Conservation (phyloP, 2,888 invertebrate species). For the Conistra vaccinii region DNA sequence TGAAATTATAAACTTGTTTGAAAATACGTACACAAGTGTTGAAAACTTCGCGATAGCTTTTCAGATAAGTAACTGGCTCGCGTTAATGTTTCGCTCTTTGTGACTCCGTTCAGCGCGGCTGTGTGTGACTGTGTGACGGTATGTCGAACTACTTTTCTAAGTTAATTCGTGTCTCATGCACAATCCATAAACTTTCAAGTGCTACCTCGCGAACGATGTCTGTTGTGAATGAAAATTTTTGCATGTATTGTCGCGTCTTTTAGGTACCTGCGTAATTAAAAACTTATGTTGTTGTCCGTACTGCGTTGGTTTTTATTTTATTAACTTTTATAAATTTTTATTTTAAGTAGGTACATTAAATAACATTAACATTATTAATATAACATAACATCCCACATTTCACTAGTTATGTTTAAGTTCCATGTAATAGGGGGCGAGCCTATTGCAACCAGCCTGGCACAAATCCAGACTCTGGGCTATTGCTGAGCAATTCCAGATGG, state of each 20-base stretch:
- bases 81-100: slow-evolving; percentile 88
- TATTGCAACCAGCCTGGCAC: too few species aligned
- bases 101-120: slow-evolving; percentile 79
- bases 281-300: background rate
- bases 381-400: too few species aligned
- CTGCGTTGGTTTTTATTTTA: background rate
- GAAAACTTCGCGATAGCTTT: slow-evolving; percentile 85
- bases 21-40: slow-evolving; percentile 78
- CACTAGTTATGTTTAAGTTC: too few species aligned
- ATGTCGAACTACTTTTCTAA: slow-evolving; percentile 86
- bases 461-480: too few species aligned
- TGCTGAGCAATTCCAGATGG: too few species aligned
- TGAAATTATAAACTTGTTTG: slow-evolving; percentile 80
- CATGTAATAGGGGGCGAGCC: too few species aligned
- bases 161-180: slow-evolving; percentile 87
- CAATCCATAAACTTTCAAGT: slow-evolving; percentile 85
- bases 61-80: slow-evolving; percentile 86
- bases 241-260: slow-evolving; percentile 42
- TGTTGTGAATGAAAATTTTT: slow-evolving; percentile 75
- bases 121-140: slow-evolving; percentile 75
- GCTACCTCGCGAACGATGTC: slow-evolving; percentile 72
- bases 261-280: slow-evolving; percentile 5
- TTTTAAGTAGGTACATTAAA: too few species aligned
- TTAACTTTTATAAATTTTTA: background rate
- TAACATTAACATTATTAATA: background rate